Percentiles rank a stretch among this genome's conserved stretches.
These are phyloP conservation scores for Trematomus loennbergii DNA, from an alignment of 2,113 vertebrate species.

Conservation along the genomic window DNA sequence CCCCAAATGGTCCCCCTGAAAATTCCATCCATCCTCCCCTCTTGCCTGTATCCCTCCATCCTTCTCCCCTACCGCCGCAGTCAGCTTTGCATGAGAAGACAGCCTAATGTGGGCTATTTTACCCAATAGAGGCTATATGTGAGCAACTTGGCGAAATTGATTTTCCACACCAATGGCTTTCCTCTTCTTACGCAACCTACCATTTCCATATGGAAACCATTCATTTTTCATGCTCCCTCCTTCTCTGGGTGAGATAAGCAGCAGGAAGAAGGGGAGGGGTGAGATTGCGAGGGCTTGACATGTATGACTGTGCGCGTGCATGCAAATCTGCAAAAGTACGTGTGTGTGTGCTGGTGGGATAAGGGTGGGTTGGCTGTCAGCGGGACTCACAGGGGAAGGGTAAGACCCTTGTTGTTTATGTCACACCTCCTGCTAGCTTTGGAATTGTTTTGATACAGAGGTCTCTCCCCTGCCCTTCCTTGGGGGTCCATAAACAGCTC, in stretches of 20 bases:
- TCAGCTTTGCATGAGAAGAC: constrained; percentile 64
- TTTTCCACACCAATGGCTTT: constrained; percentile 80
- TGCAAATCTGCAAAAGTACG: not conserved
- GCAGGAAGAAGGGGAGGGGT: constrained; percentile 26
- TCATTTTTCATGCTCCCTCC: constrained; percentile 62
- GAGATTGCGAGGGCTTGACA: constrained; percentile 52
- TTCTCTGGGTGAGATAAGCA: constrained; percentile 46
- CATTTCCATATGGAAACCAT: constrained; percentile 63
- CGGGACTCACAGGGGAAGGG: constrained; percentile 53
- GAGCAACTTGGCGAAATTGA: constrained; percentile 74
- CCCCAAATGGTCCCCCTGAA: not conserved
- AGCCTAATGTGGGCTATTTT: constrained; percentile 71
- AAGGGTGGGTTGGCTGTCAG: constrained; percentile 59
- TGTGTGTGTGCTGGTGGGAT: not conserved
- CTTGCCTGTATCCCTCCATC: constrained; percentile 19
- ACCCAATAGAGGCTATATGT: constrained; percentile 68
- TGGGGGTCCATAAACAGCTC: constrained; percentile 58
- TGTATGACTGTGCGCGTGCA: constrained; percentile 16
- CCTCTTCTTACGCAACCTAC: constrained; percentile 59
- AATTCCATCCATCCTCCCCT: constrained; percentile 19
- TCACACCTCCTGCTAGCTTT: constrained; percentile 73
- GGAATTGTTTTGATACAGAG: constrained; percentile 77
- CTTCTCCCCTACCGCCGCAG: constrained; percentile 29
- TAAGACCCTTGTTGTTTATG: constrained; percentile 73
- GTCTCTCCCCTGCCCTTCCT: constrained; percentile 59